phyloP scores from a whole-genome alignment of 2,113 vertebrate species.

The Gnathonemus longibarbis region DNA sequence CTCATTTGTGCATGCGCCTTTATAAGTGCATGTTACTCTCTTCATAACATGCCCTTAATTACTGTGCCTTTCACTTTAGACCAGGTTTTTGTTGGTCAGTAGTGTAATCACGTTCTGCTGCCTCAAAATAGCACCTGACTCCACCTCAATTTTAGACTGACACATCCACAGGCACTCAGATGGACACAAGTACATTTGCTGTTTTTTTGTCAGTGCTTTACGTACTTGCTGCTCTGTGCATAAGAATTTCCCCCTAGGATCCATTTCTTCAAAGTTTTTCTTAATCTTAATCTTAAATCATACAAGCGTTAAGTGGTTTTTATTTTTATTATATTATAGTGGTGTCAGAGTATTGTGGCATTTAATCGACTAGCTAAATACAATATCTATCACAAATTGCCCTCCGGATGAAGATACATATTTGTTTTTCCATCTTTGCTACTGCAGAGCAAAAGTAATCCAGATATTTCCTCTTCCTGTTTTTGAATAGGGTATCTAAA shows the following conservation, averaged over 20 bases:
- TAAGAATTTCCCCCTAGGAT: background rate
- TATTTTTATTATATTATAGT: background rate
- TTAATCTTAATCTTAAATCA: background rate
- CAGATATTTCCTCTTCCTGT: background rate
- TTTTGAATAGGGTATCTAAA: conserved; percentile 3
- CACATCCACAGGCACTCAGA: background rate
- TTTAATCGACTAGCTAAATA: background rate
- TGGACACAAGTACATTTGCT: background rate
- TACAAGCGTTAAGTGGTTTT: background rate
- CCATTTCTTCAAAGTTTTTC: background rate
- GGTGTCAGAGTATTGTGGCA: background rate
- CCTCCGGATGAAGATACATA: background rate
- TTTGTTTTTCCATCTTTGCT: background rate
- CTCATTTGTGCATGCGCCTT: background rate
- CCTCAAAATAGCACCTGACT: background rate
- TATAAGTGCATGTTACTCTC: background rate
- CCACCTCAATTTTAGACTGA: background rate
- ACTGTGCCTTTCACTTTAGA: background rate
- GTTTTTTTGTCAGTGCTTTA: background rate
- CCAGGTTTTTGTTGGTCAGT: background rate
- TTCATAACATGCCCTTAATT: background rate
- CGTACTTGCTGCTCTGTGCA: background rate
- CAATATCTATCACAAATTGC: background rate
- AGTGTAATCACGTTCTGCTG: background rate
- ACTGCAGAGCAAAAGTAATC: background rate